These are phyloP conservation scores for Hylomyscus alleni DNA, from an alignment of 2,797 vertebrate genomes.

Conservation along the genomic window DNA sequence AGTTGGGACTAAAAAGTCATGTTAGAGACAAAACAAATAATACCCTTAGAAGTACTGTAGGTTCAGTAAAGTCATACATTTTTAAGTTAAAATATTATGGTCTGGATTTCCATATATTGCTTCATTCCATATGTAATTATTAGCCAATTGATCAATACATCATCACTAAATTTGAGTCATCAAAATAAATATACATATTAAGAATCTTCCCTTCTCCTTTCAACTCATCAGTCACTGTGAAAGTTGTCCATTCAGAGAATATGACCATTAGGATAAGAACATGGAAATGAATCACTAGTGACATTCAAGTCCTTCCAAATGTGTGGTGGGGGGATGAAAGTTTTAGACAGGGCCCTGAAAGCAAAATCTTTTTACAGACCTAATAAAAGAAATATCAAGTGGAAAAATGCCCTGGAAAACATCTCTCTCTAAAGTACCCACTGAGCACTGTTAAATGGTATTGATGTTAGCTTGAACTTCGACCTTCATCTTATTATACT, in stretches of 20 bases:
- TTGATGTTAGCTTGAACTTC: conserved; percentile 50
- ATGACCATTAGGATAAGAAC: background rate
- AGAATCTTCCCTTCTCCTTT: background rate
- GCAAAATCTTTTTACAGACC: conserved; percentile 6
- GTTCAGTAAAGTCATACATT: background rate
- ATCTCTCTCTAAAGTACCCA: conserved; percentile 25
- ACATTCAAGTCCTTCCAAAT: conserved; percentile 14
- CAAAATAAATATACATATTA: background rate
- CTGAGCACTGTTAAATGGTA: conserved; percentile 36
- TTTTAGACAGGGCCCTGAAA: conserved; percentile 29
- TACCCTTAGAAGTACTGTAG: background rate
- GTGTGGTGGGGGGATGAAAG: background rate
- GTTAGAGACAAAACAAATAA: conserved; percentile 9
- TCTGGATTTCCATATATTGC: background rate
- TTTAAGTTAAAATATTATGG: conserved; percentile 30
- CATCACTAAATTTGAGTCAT: background rate
- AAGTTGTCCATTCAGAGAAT: conserved; percentile 24
- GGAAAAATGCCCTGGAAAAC: background rate
- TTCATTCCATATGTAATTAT: background rate
- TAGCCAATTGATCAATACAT: too few species aligned
- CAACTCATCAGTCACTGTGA: background rate
- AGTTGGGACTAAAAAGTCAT: background rate
- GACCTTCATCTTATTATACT: background rate
- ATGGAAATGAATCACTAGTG: conserved; percentile 47
- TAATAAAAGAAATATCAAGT: conserved; percentile 39